Conservation (phyloP, 1,140 invertebrate species). For the Phthorimaea operculella region DNA sequence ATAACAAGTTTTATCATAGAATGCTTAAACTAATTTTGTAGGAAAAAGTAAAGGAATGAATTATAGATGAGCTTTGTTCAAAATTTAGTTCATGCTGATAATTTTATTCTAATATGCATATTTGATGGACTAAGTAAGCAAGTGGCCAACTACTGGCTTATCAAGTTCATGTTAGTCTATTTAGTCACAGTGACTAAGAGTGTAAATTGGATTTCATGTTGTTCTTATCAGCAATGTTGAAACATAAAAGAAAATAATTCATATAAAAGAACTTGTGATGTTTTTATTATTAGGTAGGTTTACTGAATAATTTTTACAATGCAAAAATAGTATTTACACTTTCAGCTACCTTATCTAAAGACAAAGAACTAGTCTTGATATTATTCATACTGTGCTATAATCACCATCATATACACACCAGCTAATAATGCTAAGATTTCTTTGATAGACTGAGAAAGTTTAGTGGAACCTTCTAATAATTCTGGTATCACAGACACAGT, state of each 20-base stretch:
- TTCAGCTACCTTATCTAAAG: background rate
- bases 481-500: conserved; percentile 97
- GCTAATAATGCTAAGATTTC: conserved; percentile 86
- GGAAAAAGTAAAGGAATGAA: too few relatives aligned
- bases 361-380: conserved; percentile 4
- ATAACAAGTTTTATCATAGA: too few relatives aligned
- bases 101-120: too few relatives aligned
- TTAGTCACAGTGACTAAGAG: background rate
- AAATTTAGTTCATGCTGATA: too few relatives aligned
- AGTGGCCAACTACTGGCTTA: too few relatives aligned
- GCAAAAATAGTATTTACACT: conserved; percentile 1
- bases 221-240: background rate
- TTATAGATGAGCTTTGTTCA: too few relatives aligned
- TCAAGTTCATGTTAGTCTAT: too few relatives aligned
- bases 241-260: background rate
- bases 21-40: too few relatives aligned
- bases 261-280: background rate
- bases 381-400: conserved; percentile 90
- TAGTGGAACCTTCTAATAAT: conserved; percentile 83
- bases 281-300: background rate
- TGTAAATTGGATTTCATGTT: background rate
- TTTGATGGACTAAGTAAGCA: too few relatives aligned
- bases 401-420: conserved; percentile 93
- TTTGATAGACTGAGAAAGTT: conserved; percentile 85
- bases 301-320: background rate